phyloP scores from a whole-genome alignment of 2,113 vertebrate species.

The Tapirus terrestris region DNA sequence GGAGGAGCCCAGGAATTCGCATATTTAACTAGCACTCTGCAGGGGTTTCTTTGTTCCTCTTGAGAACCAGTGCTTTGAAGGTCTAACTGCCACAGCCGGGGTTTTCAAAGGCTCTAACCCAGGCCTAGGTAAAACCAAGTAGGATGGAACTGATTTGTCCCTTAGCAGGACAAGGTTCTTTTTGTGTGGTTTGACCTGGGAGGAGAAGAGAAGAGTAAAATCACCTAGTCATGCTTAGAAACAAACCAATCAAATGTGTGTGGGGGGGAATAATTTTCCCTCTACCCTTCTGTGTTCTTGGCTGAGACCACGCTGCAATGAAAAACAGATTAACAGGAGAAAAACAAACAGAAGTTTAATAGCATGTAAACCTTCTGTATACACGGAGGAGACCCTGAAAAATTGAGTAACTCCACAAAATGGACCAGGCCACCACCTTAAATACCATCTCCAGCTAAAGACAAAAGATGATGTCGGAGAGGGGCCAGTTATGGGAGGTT shows the following conservation, averaged over 20 bases:
- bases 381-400: neutral
- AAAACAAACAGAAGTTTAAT: neutral
- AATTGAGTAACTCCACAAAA: neutral
- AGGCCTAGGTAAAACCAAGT: neutral
- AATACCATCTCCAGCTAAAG: neutral
- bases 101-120: neutral
- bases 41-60: neutral
- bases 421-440: neutral
- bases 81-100: neutral
- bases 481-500: neutral
- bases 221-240: neutral
- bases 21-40: neutral
- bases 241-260: neutral
- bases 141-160: neutral
- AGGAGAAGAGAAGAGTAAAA: constrained; percentile 11
- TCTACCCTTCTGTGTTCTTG: neutral
- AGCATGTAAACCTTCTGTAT: neutral
- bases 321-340: neutral
- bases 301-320: neutral
- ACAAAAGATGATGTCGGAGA: neutral
- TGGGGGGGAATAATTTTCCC: neutral
- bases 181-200: constrained; percentile 31
- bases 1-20: neutral
- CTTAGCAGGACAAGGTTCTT: constrained; percentile 20
- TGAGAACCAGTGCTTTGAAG: constrained; percentile 1